Conservation (phyloP, 2,888 invertebrate species). For the Rutpela maculata region DNA sequence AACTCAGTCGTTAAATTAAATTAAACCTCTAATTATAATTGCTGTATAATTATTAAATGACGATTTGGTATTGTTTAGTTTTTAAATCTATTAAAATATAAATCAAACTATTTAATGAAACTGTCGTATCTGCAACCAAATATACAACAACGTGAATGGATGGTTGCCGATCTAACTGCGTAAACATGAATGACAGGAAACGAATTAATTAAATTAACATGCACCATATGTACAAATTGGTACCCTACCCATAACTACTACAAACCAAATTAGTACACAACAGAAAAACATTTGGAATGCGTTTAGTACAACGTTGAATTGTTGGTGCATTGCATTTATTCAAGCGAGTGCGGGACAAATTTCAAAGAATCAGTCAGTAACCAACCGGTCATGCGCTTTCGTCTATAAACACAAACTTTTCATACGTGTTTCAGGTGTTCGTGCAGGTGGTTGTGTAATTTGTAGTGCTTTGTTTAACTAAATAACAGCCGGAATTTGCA, state of each 20-base stretch:
- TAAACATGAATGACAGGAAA: not conserved
- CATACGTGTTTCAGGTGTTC: conserved; percentile 55
- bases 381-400: conserved; percentile 26
- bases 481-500: conserved; percentile 16
- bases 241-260: not conserved
- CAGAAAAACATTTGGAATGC: not conserved
- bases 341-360: conserved; percentile 5
- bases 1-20: too few relatives aligned
- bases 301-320: not conserved
- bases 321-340: not conserved
- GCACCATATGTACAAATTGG: not conserved
- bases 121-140: not conserved
- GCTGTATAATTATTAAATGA: too few relatives aligned
- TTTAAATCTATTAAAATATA: too few relatives aligned
- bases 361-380: conserved; percentile 26
- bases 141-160: not conserved
- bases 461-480: conserved; percentile 42
- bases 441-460: conserved; percentile 54
- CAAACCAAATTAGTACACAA: not conserved
- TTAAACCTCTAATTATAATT: too few relatives aligned
- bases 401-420: conserved; percentile 42
- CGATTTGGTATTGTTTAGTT: too few relatives aligned
- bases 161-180: not conserved
- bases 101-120: too few relatives aligned
- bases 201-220: not conserved